phyloP scores from a whole-genome alignment of 2,888 invertebrate genomes.

The Lasioglossum pauxillum region DNA sequence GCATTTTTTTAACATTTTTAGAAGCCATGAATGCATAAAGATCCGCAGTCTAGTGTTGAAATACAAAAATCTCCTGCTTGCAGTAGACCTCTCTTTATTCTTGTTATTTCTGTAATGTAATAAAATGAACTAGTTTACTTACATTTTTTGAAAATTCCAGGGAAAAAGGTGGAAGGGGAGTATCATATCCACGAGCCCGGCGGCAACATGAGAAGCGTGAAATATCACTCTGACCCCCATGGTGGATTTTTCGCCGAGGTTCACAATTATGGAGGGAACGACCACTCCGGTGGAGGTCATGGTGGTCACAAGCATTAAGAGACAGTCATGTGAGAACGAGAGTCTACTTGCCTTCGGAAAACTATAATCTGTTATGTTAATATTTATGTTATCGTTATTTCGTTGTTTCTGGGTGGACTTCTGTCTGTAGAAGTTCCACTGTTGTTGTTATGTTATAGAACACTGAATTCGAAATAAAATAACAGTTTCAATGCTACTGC shows the following conservation, averaged over 20 bases:
- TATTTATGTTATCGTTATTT: background rate
- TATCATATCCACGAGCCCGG: conserved; percentile 82
- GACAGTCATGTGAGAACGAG: background rate
- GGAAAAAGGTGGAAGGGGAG: conserved; percentile 77
- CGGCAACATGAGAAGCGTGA: conserved; percentile 77
- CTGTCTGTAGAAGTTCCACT: too few species aligned
- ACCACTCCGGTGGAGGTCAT: conserved; percentile 73
- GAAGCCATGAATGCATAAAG: too few species aligned
- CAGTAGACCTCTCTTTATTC: background rate
- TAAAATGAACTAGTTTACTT: background rate
- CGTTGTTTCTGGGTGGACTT: background rate
- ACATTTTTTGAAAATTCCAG: conserved; percentile 43
- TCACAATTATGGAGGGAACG: conserved; percentile 76
- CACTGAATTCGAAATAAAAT: conserved; percentile 20
- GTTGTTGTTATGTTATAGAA: background rate
- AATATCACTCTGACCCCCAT: conserved; percentile 80
- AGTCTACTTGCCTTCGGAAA: background rate
- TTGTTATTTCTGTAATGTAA: background rate
- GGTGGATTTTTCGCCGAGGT: conserved; percentile 81
- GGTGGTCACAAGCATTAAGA: conserved; percentile 52
- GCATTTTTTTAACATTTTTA: too few species aligned
- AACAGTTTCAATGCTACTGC: background rate
- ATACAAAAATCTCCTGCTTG: background rate
- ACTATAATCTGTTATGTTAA: background rate
- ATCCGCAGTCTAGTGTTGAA: too few species aligned